Conservation (phyloP, 2,888 invertebrate genomes). For the Gerris lacustris region DNA sequence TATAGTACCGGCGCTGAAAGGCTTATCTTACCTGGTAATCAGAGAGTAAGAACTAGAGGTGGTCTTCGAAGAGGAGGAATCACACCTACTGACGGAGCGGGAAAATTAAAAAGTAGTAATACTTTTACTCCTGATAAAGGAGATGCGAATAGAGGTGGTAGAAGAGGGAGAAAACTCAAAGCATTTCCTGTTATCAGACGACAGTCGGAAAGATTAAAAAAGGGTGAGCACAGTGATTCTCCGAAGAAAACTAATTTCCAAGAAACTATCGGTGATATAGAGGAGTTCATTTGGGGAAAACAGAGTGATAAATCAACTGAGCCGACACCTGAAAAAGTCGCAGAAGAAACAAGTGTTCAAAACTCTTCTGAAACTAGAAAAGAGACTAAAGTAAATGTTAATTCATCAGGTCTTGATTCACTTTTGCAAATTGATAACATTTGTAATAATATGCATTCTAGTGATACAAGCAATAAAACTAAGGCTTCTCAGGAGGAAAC, state of each 20-base stretch:
- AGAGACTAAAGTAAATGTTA: not conserved
- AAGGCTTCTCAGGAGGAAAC: not conserved
- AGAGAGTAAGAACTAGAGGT: conserved; percentile 21
- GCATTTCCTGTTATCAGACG: not conserved
- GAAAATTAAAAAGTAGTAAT: not conserved
- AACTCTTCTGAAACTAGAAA: no score
- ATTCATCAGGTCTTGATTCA: not conserved
- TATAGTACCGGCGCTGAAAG: not conserved
- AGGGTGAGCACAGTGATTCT: not conserved
- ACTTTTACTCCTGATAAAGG: not conserved
- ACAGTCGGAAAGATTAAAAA: not conserved
- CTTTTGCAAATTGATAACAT: not conserved
- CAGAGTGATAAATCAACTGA: not conserved
- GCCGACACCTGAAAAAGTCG: not conserved
- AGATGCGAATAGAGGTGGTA: not conserved
- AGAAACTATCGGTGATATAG: not conserved
- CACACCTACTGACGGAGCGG: not conserved
- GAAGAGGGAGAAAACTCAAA: not conserved
- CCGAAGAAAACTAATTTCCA: not conserved
- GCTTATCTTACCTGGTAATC: no score
- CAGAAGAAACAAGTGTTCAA: not conserved
- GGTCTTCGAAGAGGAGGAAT: conserved; percentile 12
- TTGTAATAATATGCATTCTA: no score
- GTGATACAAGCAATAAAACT: no score
- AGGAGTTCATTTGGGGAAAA: not conserved